Conservation (phyloP, 2,888 invertebrate species). For the Listrodromus nycthemerus region DNA sequence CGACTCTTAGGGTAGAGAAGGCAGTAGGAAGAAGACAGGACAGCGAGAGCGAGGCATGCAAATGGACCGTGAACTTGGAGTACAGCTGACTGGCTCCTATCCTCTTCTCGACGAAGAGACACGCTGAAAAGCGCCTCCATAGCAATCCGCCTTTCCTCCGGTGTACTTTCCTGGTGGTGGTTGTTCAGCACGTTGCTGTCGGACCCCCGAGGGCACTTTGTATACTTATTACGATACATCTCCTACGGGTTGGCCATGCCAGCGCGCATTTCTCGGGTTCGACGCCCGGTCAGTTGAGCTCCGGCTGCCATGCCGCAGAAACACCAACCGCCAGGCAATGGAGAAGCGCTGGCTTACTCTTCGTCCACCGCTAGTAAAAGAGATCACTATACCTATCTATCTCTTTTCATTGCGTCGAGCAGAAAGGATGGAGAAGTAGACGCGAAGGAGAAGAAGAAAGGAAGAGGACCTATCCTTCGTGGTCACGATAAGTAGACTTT, state of each 20-base stretch:
- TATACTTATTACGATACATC: slow-evolving; percentile 81
- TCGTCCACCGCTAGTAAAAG: slow-evolving; percentile 56
- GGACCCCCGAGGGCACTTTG: slow-evolving; percentile 74
- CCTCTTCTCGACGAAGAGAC: slow-evolving; percentile 54
- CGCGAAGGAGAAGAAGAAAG: slow-evolving; percentile 36
- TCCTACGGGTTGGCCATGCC: slow-evolving; percentile 67
- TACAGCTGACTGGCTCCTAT: slow-evolving; percentile 58
- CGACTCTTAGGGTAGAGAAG: slow-evolving; percentile 23
- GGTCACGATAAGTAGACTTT: slow-evolving; percentile 59
- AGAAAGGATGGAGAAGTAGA: slow-evolving; percentile 39
- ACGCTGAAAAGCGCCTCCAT: slow-evolving; percentile 48
- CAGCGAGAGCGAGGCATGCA: slow-evolving; percentile 46
- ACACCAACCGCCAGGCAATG: slow-evolving; percentile 40
- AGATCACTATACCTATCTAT: slow-evolving; percentile 53
- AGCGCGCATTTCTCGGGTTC: slow-evolving; percentile 80
- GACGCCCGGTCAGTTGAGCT: slow-evolving; percentile 82
- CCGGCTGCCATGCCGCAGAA: slow-evolving; percentile 61
- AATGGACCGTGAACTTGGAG: slow-evolving; percentile 58
- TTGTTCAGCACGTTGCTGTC: slow-evolving; percentile 56
- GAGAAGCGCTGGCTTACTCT: slow-evolving; percentile 57
- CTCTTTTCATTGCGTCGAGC: slow-evolving; percentile 13
- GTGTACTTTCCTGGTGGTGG: slow-evolving; percentile 53
- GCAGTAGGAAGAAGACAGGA: slow-evolving; percentile 41
- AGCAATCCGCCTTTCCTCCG: slow-evolving; percentile 50
- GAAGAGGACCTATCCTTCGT: slow-evolving; percentile 37